These are phyloP conservation scores for Thaumetopoea pityocampa DNA, from an alignment of 1,140 invertebrate genomes.

Conservation along the genomic window DNA sequence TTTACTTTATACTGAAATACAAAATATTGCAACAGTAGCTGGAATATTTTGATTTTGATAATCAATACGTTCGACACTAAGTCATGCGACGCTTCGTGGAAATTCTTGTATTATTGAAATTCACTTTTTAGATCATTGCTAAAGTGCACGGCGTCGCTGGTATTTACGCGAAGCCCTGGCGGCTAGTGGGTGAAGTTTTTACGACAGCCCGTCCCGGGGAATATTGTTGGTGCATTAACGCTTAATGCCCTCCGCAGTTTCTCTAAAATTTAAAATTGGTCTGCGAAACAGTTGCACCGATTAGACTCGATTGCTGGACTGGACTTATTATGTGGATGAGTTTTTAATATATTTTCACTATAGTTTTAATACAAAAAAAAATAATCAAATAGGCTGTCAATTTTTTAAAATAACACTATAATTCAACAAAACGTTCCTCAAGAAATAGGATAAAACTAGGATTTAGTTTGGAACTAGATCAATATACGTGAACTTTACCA, in stretches of 20 bases:
- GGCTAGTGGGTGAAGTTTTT: constrained; percentile 61
- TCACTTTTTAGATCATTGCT: constrained; percentile 60
- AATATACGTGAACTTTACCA: too few species aligned
- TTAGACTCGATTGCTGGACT: constrained; percentile 20
- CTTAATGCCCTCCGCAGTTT: constrained; percentile 43
- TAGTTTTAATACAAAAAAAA: too few species aligned
- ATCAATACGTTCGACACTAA: constrained; percentile 15
- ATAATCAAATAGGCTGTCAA: too few species aligned
- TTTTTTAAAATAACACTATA: too few species aligned
- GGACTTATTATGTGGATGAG: constrained; percentile 15
- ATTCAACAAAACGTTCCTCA: too few species aligned
- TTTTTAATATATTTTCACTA: constrained; percentile 19
- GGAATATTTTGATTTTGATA: too few species aligned
- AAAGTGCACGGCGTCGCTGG: constrained; percentile 46
- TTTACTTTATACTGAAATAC: too few species aligned
- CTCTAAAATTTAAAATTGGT: constrained; percentile 37
- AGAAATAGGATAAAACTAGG: too few species aligned
- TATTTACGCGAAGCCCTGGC: constrained; percentile 38
- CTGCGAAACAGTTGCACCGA: constrained; percentile 27
- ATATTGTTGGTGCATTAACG: constrained; percentile 68
- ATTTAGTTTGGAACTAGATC: too few species aligned
- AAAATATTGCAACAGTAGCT: too few species aligned
- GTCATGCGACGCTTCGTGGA: constrained; percentile 29
- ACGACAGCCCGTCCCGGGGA: constrained; percentile 48
- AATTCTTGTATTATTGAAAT: constrained; percentile 62